Percentiles rank a stretch among this genome's conserved stretches.
Evolutionary conservation across 2,797 vertebrate species (phyloP).

Genomic region (Sebastes minor): DNA sequence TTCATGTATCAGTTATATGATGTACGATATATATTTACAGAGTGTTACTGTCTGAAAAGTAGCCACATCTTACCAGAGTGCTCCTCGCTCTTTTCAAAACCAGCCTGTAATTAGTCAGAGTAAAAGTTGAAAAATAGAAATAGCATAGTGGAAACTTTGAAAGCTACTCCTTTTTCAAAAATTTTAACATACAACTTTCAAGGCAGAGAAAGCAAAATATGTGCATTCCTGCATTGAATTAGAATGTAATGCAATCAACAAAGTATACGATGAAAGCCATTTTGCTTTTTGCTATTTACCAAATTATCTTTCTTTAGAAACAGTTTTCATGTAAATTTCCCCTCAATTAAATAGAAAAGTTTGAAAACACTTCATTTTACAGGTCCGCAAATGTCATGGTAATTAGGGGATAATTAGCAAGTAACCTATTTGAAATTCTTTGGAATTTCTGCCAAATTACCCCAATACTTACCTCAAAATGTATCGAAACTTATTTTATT

Average conservation of each 20-base stretch:
- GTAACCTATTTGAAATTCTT: no score
- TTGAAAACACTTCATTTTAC: no score
- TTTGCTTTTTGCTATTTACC: neutral
- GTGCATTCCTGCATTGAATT: neutral
- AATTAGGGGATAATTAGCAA: no score
- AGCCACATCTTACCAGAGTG: conserved; percentile 40
- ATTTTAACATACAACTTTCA: neutral
- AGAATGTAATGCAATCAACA: neutral
- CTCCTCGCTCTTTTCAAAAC: conserved; percentile 16
- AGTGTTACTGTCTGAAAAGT: neutral
- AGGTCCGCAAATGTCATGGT: no score
- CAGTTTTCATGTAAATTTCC: neutral
- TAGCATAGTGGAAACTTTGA: neutral
- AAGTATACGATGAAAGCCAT: neutral
- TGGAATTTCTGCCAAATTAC: no score
- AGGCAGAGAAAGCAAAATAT: neutral
- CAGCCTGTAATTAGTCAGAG: conserved; percentile 26
- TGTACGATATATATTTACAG: no score
- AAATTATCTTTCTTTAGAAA: neutral
- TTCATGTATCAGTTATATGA: neutral
- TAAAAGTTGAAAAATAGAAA: neutral
- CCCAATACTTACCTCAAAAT: no score
- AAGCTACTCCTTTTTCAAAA: neutral
- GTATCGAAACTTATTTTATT: no score
- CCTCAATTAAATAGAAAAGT: neutral